These are phyloP conservation scores for Hirundichthys speculiger DNA, from an alignment of 2,113 vertebrate genomes.

Conservation along the genomic window DNA sequence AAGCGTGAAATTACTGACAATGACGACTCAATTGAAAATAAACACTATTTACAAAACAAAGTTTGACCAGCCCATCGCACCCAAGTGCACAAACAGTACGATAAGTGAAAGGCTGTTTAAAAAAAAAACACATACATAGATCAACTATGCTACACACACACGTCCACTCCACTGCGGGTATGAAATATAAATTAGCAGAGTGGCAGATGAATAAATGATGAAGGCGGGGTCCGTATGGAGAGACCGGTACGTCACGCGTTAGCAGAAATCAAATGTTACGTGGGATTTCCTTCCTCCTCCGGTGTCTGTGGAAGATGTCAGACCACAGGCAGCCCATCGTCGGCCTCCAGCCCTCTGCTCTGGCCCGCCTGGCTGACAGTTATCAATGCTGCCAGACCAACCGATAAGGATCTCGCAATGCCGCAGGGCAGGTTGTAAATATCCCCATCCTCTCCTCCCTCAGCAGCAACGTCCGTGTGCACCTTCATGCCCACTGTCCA, in stretches of 20 bases:
- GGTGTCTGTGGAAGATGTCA: slow-evolving; percentile 41
- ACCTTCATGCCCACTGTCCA: neutral
- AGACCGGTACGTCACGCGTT: slow-evolving; percentile 47
- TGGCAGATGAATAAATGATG: slow-evolving; percentile 69
- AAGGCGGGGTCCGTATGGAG: slow-evolving; percentile 27
- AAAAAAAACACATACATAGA: neutral
- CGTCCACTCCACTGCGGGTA: slow-evolving; percentile 2
- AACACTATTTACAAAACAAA: neutral
- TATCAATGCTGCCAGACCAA: slow-evolving; percentile 2
- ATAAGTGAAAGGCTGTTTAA: too few species aligned
- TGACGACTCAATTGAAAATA: neutral
- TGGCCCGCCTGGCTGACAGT: slow-evolving; percentile 31
- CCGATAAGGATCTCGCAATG: slow-evolving; percentile 27
- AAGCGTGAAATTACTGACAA: neutral
- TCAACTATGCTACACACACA: neutral
- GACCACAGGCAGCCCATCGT: slow-evolving; percentile 45
- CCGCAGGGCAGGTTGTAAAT: slow-evolving; percentile 4
- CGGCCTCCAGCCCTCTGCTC: slow-evolving; percentile 31
- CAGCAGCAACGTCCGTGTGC: neutral
- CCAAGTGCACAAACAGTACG: too few species aligned
- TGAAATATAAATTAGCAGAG: slow-evolving; percentile 62
- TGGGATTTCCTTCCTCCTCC: slow-evolving; percentile 45
- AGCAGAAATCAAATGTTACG: slow-evolving; percentile 46
- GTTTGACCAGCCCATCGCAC: too few species aligned
- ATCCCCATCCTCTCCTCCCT: neutral